Evolutionary conservation across 2,888 invertebrate species (phyloP).

Genomic region (Cremastobaeus sp.): DNA sequence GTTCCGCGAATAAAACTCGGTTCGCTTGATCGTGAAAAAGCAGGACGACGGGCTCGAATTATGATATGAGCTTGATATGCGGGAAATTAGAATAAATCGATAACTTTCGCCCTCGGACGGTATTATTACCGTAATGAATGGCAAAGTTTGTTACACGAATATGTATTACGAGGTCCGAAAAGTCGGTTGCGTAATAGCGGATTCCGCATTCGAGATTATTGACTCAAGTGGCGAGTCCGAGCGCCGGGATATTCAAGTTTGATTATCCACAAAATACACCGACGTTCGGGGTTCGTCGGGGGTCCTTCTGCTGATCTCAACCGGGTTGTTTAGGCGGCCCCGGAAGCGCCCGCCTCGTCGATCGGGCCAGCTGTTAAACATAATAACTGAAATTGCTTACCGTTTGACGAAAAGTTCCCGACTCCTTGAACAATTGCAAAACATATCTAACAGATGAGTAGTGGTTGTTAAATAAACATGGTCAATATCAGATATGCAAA

Average conservation of each 20-base stretch:
- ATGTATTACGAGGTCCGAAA: slow-evolving; percentile 38
- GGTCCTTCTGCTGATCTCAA: no score
- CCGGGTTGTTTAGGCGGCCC: background rate
- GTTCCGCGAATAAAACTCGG: no score
- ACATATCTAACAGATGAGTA: slow-evolving; percentile 4
- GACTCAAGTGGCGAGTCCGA: slow-evolving; percentile 30
- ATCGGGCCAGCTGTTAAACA: background rate
- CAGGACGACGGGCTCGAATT: slow-evolving; percentile 1
- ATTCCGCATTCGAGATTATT: slow-evolving; percentile 47
- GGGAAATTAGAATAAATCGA: slow-evolving; percentile 41
- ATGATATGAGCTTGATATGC: slow-evolving; percentile 16
- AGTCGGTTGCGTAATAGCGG: slow-evolving; percentile 27
- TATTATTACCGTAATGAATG: slow-evolving; percentile 42
- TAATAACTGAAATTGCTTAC: slow-evolving; percentile 37
- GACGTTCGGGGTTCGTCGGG: slow-evolving; percentile 5
- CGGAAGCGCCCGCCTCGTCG: background rate
- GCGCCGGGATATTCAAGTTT: slow-evolving; percentile 33
- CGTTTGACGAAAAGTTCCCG: background rate
- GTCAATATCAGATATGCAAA: slow-evolving; percentile 35
- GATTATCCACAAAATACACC: slow-evolving; percentile 36
- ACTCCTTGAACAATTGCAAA: slow-evolving; percentile 9
- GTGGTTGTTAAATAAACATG: slow-evolving; percentile 17
- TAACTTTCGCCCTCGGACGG: slow-evolving; percentile 9
- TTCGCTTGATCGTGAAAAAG: background rate
- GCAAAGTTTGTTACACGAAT: slow-evolving; percentile 45